These are phyloP conservation scores for Ostrea denselamellosa DNA, from an alignment of 1,140 invertebrate species.

Conservation along the genomic window DNA sequence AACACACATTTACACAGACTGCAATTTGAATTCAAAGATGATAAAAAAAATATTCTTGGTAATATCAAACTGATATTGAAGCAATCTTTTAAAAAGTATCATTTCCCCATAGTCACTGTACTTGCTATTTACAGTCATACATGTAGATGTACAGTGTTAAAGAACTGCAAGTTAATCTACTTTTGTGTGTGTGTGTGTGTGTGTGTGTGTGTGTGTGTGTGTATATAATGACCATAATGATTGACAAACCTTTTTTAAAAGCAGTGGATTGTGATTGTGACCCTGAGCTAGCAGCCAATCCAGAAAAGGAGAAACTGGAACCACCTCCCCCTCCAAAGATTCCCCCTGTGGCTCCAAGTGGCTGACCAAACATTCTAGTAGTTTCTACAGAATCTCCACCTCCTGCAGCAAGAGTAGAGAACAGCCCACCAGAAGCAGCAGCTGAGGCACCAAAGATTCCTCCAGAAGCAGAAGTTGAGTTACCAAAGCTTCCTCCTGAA, in stretches of 20 bases:
- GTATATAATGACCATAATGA: too few species aligned
- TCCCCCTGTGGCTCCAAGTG: not conserved
- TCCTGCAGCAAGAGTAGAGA: not conserved
- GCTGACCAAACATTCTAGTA: not conserved
- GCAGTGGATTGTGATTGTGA: not conserved
- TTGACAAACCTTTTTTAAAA: slow-evolving; percentile 30
- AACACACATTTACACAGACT: too few species aligned
- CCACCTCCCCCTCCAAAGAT: not conserved
- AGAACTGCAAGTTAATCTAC: too few species aligned
- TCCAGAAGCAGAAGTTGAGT: not conserved
- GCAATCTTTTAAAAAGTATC: too few species aligned
- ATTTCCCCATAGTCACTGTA: too few species aligned
- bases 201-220: too few species aligned
- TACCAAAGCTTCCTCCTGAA: not conserved
- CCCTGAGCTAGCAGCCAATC: not conserved
- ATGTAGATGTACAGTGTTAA: too few species aligned
- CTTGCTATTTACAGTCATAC: too few species aligned
- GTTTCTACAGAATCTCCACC: not conserved
- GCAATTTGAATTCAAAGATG: too few species aligned
- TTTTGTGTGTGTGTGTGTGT: too few species aligned
- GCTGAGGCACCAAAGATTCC: slow-evolving; percentile 24
- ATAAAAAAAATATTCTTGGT: too few species aligned
- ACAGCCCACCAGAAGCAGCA: slow-evolving; percentile 9
- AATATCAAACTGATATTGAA: too few species aligned
- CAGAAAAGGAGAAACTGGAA: not conserved